These are phyloP conservation scores for Yponomeuta malinellus DNA, from an alignment of 2,888 invertebrate species.

Conservation along the genomic window DNA sequence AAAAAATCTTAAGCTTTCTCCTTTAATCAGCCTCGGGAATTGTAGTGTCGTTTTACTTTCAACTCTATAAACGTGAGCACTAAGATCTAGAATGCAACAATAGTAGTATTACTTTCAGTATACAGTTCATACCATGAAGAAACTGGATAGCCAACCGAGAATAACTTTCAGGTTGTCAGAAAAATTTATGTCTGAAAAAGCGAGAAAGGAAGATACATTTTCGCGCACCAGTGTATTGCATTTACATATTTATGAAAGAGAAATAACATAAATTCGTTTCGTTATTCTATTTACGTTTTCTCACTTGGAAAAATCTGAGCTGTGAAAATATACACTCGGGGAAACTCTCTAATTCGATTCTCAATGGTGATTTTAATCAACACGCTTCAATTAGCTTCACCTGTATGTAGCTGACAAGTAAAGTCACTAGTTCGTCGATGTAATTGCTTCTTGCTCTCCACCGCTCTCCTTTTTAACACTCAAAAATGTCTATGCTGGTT, in stretches of 20 bases:
- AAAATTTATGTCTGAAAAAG: not conserved
- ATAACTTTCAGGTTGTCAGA: not conserved
- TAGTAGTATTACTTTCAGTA: not conserved
- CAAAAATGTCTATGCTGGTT: too few relatives aligned
- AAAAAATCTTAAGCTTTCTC: too few relatives aligned
- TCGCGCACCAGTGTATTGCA: not conserved
- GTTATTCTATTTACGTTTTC: slow-evolving; percentile 4
- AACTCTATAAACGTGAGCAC: too few relatives aligned
- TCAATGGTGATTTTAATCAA: not conserved
- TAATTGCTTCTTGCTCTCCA: too few relatives aligned
- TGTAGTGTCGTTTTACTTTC: too few relatives aligned
- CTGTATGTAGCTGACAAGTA: too few relatives aligned
- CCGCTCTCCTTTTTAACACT: too few relatives aligned
- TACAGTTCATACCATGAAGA: not conserved
- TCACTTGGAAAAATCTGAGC: not conserved
- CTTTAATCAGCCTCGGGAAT: too few relatives aligned
- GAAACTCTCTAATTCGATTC: not conserved
- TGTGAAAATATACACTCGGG: slow-evolving; percentile 9
- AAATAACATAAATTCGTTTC: not conserved
- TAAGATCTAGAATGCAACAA: not conserved
- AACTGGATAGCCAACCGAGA: not conserved
- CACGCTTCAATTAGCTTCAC: not conserved
- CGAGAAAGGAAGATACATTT: not conserved
- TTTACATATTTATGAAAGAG: slow-evolving; percentile 11
- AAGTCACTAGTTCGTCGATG: too few relatives aligned